Evolutionary conservation across 2,113 vertebrate genomes (phyloP).

Genomic region (Cricetomys ansorgei): DNA sequence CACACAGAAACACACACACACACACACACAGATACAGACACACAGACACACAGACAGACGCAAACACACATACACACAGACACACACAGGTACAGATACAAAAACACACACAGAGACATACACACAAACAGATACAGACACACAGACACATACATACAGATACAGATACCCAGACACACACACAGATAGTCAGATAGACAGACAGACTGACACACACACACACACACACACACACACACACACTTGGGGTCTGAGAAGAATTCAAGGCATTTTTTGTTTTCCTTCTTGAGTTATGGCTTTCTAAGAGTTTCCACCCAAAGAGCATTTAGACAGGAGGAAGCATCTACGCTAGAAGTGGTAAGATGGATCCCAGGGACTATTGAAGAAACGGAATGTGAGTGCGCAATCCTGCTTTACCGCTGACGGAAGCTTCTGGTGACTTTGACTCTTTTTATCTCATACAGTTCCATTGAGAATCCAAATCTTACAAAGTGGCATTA

Average conservation of each 20-base stretch:
- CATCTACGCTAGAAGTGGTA: too few relatives aligned
- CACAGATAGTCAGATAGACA: too few relatives aligned
- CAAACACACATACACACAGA: too few relatives aligned
- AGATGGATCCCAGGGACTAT: not conserved
- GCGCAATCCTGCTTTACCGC: not conserved
- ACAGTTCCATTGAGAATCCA: not conserved
- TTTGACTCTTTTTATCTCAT: not conserved
- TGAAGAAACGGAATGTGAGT: not conserved
- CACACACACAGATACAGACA: too few relatives aligned
- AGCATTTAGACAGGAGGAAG: not conserved
- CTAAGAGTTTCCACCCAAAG: slow-evolving; percentile 16
- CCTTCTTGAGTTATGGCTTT: not conserved
- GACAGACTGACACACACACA: too few relatives aligned
- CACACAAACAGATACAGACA: too few relatives aligned
- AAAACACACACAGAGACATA: too few relatives aligned
- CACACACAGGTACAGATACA: too few relatives aligned
- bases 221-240: not conserved
- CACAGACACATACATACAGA: too few relatives aligned
- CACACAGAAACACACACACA: too few relatives aligned
- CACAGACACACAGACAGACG: too few relatives aligned
- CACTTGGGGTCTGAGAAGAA: slow-evolving; percentile 7
- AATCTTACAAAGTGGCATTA: not conserved
- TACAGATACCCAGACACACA: too few relatives aligned
- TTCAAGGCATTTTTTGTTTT: not conserved
- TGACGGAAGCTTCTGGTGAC: not conserved